These are phyloP conservation scores for Microplitis mediator DNA, from an alignment of 1,140 invertebrate genomes.

Conservation along the genomic window DNA sequence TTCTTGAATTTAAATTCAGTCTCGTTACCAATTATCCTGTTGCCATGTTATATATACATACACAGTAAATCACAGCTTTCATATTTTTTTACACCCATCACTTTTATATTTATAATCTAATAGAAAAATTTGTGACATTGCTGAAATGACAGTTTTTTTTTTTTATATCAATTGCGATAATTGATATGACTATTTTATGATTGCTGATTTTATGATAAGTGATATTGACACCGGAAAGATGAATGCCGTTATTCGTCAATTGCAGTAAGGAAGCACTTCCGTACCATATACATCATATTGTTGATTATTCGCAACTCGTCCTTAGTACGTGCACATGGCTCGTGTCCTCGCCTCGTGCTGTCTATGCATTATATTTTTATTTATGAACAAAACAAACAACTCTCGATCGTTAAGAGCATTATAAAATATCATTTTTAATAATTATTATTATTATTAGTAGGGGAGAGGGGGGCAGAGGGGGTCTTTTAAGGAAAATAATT, in stretches of 20 bases:
- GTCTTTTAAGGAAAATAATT: no score
- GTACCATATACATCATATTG: background rate
- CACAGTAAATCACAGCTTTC: no score
- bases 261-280: constrained; percentile 25
- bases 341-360: constrained; percentile 5
- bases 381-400: background rate
- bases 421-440: no score
- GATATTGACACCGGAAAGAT: constrained; percentile 16
- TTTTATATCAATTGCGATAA: background rate
- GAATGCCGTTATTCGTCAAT: constrained; percentile 16
- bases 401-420: no score
- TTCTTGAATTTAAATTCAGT: constrained; percentile 31
- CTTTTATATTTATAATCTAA: no score
- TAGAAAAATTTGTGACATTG: no score
- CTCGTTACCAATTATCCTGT: constrained; percentile 20
- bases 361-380: background rate
- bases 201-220: background rate
- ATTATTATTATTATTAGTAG: no score
- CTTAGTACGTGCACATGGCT: constrained; percentile 16
- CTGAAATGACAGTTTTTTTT: background rate
- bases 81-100: no score
- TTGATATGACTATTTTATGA: background rate
- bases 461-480: no score
- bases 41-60: background rate
- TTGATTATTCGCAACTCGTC: constrained; percentile 23